Percentiles rank a stretch among this genome's conserved stretches.
Conservation (phyloP, 2,888 invertebrate species). For the Helicoverpa assulta region DNA sequence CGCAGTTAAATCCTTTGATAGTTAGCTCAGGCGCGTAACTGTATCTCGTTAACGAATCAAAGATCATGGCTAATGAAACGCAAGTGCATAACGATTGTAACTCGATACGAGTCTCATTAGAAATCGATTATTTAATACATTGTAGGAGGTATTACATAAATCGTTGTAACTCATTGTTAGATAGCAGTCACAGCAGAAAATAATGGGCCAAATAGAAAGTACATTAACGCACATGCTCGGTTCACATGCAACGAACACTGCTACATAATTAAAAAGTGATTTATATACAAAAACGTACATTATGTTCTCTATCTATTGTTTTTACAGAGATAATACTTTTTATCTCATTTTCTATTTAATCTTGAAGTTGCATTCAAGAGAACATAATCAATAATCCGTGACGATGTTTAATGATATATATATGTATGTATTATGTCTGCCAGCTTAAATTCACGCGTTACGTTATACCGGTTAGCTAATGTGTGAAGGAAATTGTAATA, state of each 20-base stretch:
- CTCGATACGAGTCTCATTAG: constrained; percentile 63
- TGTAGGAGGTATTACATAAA: constrained; percentile 72
- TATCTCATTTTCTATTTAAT: constrained; percentile 39
- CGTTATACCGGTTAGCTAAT: constrained; percentile 9
- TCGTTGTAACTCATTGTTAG: constrained; percentile 67
- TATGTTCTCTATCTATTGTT: constrained; percentile 56
- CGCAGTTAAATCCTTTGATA: constrained; percentile 7
- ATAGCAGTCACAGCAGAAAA: constrained; percentile 64
- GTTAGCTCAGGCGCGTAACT: constrained; percentile 1
- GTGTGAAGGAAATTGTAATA: constrained; percentile 30
- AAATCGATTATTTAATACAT: constrained; percentile 70
- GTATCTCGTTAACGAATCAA: constrained; percentile 34
- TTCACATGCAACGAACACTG: constrained; percentile 68
- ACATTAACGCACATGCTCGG: constrained; percentile 63
- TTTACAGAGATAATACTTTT: constrained; percentile 39
- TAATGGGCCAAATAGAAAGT: constrained; percentile 76
- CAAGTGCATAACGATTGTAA: constrained; percentile 48
- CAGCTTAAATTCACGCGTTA: background rate
- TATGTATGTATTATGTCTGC: background rate
- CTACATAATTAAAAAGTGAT: constrained; percentile 64
- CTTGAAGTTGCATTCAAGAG: background rate
- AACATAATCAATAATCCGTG: background rate
- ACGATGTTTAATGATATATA: background rate
- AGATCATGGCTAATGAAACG: constrained; percentile 41
- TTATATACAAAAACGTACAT: constrained; percentile 48